A percentile compares a stretch with the other conserved stretches of the same genome.
Evolutionary conservation across 2,797 vertebrate genomes (phyloP).

Genomic region (Pipistrellus pygmaeus): DNA sequence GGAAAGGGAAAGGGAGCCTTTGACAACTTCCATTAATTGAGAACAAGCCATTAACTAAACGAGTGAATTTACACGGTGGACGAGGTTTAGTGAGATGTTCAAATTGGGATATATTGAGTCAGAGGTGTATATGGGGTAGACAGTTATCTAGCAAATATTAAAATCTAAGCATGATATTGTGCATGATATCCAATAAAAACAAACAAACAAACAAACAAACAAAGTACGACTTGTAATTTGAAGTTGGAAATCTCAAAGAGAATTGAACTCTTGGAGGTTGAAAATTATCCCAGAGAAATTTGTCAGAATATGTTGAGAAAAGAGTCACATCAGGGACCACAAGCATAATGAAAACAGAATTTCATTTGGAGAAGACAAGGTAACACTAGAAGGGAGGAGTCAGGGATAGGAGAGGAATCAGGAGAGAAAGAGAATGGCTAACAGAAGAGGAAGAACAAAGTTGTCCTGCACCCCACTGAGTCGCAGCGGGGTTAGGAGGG

Average conservation of each 20-base stretch:
- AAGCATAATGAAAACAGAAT: neutral
- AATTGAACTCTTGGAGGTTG: neutral
- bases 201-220: neutral
- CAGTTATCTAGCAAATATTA: neutral
- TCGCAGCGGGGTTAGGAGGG: neutral
- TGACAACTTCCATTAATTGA: neutral
- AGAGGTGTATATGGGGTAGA: neutral
- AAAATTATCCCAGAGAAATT: neutral
- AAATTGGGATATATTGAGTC: neutral
- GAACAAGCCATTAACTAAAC: neutral
- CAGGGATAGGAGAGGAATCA: neutral
- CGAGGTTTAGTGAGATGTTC: neutral
- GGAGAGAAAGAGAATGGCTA: neutral
- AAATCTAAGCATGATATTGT: neutral
- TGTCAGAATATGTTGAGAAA: neutral
- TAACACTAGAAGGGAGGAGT: neutral
- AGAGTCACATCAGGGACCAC: neutral
- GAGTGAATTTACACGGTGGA: neutral
- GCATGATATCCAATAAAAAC: neutral
- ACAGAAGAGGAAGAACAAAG: neutral
- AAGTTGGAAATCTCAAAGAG: conserved; percentile 1
- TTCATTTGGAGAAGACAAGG: neutral
- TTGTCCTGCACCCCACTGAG: neutral
- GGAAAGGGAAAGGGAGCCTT: neutral
- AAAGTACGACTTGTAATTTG: neutral